Evolutionary conservation across 1,140 invertebrate species (phyloP).

Genomic region (Aphelenchoides besseyi): DNA sequence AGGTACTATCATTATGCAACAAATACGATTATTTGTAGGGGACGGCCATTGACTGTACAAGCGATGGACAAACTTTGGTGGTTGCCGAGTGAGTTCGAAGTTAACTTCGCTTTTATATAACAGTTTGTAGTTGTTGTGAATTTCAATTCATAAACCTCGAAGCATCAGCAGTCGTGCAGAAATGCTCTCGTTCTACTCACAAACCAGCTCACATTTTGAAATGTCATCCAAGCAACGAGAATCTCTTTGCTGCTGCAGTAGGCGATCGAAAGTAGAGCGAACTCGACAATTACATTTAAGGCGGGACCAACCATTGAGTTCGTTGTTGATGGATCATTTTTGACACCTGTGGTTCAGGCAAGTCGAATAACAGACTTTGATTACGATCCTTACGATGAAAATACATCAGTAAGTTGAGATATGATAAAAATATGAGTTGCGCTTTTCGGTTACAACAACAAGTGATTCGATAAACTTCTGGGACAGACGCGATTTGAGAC

Average conservation of each 20-base stretch:
- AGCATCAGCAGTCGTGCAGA: conserved; percentile 14
- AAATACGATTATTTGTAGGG: conserved; percentile 1
- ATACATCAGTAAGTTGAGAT: not conserved
- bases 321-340: not conserved
- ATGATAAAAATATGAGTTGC: not conserved
- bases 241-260: conserved; percentile 32
- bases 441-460: conserved; percentile 22
- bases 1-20: not conserved
- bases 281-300: not conserved
- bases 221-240: conserved; percentile 27
- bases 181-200: conserved; percentile 19
- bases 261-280: not conserved
- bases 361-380: not conserved
- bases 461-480: conserved; percentile 36
- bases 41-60: conserved; percentile 30
- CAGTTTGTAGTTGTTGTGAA: not conserved
- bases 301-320: not conserved
- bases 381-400: not conserved
- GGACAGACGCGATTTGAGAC: conserved; percentile 34
- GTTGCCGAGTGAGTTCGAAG: conserved; percentile 32
- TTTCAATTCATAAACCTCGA: not conserved
- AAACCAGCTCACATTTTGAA: conserved; percentile 35
- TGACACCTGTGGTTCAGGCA: not conserved
- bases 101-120: conserved; percentile 16
- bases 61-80: conserved; percentile 26